phyloP scores from a whole-genome alignment of 37 sponge, comb jelly and placozoan species.

The Mnemiopsis leidyi region DNA sequence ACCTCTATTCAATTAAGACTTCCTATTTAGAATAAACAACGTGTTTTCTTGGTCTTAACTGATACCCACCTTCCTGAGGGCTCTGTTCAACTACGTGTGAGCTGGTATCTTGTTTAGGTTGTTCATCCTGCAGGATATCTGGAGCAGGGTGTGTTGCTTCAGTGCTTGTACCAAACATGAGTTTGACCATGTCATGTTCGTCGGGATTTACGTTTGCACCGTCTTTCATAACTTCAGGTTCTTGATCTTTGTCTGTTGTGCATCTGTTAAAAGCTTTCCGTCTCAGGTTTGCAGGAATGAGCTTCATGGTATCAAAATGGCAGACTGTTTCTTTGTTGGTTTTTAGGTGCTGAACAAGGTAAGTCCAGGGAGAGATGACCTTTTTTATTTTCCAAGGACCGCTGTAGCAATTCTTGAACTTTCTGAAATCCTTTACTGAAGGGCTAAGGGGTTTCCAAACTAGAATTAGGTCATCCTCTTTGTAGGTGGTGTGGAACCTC shows the following conservation, averaged over 20 bases:
- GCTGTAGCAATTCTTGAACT: not conserved
- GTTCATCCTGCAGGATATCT: no score
- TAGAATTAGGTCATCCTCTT: not conserved
- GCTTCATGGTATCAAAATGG: constrained; percentile 39
- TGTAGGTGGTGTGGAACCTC: constrained; percentile 38
- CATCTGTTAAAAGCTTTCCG: no score
- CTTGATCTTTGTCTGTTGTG: not conserved
- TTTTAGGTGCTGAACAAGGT: not conserved
- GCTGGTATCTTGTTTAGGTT: no score
- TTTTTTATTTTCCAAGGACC: constrained; percentile 23
- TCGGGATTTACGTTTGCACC: not conserved
- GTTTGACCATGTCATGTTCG: not conserved
- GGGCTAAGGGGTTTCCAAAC: constrained; percentile 57
- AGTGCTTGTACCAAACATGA: not conserved
- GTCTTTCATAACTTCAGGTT: not conserved
- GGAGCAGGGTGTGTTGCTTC: not conserved
- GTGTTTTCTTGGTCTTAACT: no score
- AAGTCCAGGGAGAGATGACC: constrained; percentile 28
- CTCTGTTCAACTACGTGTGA: no score
- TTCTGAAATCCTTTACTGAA: not conserved
- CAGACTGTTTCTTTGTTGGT: not conserved
- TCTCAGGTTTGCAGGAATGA: not conserved
- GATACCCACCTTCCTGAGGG: no score
- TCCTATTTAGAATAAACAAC: no score
- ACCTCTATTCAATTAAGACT: no score